Percentiles rank a stretch among this genome's conserved stretches.
Conservation (phyloP, 2,113 vertebrate species). For the Xenus cinereus region DNA sequence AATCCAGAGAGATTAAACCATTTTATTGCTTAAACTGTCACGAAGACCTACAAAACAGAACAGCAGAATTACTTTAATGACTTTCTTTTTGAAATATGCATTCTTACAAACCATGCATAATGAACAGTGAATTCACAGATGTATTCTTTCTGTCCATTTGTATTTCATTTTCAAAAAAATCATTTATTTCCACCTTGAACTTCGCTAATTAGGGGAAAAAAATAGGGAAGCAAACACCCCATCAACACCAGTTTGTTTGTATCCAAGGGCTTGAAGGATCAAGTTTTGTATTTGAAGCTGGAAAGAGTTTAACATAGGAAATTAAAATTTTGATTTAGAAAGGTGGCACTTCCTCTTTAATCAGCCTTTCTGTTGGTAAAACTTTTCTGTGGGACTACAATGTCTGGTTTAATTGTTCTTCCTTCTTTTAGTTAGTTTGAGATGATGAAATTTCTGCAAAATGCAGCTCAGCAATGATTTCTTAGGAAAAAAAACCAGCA, state of each 20-base stretch:
- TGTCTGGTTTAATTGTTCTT: not conserved
- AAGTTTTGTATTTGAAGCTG: not conserved
- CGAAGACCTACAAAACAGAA: conserved; percentile 57
- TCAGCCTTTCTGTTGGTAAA: not conserved
- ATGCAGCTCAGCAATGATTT: not conserved
- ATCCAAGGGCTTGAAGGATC: not conserved
- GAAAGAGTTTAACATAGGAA: not conserved
- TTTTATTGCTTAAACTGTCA: conserved; percentile 71
- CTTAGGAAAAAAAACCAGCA: not conserved
- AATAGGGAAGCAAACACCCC: not conserved
- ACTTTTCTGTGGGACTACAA: not conserved
- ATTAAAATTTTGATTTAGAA: not conserved
- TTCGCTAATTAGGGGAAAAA: conserved; percentile 17
- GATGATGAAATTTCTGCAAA: not conserved
- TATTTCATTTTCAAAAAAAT: conserved; percentile 41
- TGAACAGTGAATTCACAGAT: conserved; percentile 64
- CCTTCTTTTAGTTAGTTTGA: not conserved
- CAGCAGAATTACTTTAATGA: conserved; percentile 63
- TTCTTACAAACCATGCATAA: conserved; percentile 57
- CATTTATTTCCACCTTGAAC: conserved; percentile 6
- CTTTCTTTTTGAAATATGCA: conserved; percentile 67
- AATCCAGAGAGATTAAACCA: conserved; percentile 69
- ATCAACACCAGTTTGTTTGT: not conserved
- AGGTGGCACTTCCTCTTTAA: not conserved
- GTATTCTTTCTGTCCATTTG: conserved; percentile 23